These are phyloP conservation scores for Megaleporinus macrocephalus DNA, from an alignment of 2,113 vertebrate species.

Conservation along the genomic window DNA sequence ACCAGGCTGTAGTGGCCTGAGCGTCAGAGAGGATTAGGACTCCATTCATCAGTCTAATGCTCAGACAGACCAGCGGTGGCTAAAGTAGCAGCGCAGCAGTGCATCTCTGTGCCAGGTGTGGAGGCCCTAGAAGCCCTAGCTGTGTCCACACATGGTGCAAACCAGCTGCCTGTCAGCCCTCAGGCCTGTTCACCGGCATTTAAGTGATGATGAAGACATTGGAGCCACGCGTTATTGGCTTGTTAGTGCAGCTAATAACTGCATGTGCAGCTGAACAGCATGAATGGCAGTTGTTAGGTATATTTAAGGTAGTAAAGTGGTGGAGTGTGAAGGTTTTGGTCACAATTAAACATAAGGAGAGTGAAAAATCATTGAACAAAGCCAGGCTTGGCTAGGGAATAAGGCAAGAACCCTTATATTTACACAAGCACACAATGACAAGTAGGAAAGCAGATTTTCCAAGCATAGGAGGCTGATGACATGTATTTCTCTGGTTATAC, in stretches of 20 bases:
- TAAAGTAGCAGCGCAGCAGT: slow-evolving; percentile 6
- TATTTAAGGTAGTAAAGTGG: not conserved
- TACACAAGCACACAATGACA: not conserved
- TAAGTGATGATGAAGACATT: slow-evolving; percentile 54
- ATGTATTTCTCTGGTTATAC: slow-evolving; percentile 67
- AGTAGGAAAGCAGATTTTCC: slow-evolving; percentile 11
- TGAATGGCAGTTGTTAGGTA: not conserved
- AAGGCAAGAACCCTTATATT: not conserved
- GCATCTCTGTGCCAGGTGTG: slow-evolving; percentile 23
- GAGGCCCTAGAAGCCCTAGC: not conserved
- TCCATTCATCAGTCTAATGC: slow-evolving; percentile 1
- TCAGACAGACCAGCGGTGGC: not conserved
- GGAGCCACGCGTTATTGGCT: not conserved
- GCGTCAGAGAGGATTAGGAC: slow-evolving; percentile 41
- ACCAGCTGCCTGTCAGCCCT: slow-evolving; percentile 56
- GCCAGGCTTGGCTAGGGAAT: not conserved
- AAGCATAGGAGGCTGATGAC: not conserved
- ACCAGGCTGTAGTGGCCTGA: slow-evolving; percentile 57
- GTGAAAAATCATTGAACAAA: too few species aligned
- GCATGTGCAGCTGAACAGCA: not conserved
- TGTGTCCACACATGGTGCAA: slow-evolving; percentile 22
- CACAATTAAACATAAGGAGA: not conserved
- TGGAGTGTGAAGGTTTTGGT: fast-evolving
- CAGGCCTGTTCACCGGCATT: slow-evolving; percentile 45
- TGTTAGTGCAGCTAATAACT: not conserved